Evolutionary conservation across 1,140 invertebrate genomes (phyloP).

Genomic region (Ruditapes philippinarum): DNA sequence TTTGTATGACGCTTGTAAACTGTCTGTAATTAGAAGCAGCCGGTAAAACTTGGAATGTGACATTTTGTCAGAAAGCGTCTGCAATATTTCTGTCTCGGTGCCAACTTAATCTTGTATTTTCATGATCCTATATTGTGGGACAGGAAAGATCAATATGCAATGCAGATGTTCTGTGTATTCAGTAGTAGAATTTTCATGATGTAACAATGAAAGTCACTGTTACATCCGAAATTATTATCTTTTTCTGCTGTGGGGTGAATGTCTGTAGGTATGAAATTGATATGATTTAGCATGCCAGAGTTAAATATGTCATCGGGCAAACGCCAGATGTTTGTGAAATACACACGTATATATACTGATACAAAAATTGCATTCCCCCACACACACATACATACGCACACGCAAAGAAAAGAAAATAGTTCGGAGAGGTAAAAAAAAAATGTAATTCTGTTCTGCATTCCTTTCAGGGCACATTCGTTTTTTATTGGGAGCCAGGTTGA

Average conservation of each 20-base stretch:
- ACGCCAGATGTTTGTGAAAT: neutral
- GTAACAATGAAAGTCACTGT: neutral
- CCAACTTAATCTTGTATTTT: neutral
- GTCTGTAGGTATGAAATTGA: neutral
- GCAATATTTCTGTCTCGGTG: slow-evolving; percentile 1
- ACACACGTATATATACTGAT: neutral
- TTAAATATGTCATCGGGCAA: neutral
- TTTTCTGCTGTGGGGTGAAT: too few relatives aligned
- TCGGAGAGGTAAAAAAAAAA: too few relatives aligned
- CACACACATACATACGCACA: too few relatives aligned
- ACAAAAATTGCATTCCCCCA: neutral
- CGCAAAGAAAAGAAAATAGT: too few relatives aligned
- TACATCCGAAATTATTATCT: too few relatives aligned
- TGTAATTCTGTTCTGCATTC: neutral
- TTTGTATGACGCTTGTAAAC: too few relatives aligned
- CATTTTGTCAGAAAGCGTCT: neutral
- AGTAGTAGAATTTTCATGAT: neutral
- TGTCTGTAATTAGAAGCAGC: too few relatives aligned
- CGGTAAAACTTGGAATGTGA: neutral
- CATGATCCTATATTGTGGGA: neutral
- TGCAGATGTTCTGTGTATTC: neutral
- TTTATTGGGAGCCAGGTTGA: neutral
- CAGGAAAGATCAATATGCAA: neutral
- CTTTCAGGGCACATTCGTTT: neutral
- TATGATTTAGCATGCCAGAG: neutral